phyloP scores from a whole-genome alignment of 2,888 invertebrate species.

The Ischnus inquisitorius region DNA sequence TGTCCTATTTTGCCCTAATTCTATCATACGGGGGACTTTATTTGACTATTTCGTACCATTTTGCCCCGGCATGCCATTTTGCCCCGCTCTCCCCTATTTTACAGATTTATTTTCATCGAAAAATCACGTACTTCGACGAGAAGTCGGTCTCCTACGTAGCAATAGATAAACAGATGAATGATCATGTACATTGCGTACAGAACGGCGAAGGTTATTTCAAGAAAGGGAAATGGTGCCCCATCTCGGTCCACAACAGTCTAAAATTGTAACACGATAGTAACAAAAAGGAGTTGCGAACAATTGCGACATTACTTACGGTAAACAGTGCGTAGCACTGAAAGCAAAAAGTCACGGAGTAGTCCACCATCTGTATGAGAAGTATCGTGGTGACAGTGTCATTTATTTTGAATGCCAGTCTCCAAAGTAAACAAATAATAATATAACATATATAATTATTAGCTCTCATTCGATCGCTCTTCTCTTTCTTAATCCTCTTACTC shows the following conservation, averaged over 20 bases:
- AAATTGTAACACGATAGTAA: neutral
- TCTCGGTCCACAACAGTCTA: slow-evolving; percentile 54
- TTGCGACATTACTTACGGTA: slow-evolving; percentile 64
- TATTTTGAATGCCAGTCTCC: slow-evolving; percentile 48
- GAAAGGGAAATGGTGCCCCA: slow-evolving; percentile 45
- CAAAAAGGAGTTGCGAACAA: slow-evolving; percentile 58
- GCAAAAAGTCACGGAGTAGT: slow-evolving; percentile 75
- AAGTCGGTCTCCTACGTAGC: slow-evolving; percentile 63
- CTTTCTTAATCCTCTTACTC: neutral
- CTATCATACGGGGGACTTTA: no score
- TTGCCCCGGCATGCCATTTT: no score
- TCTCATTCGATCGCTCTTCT: neutral
- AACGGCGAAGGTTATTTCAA: slow-evolving; percentile 57
- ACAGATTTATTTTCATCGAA: no score
- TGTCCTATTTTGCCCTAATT: no score
- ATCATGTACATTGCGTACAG: slow-evolving; percentile 21
- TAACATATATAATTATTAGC: neutral
- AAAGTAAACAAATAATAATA: slow-evolving; percentile 15
- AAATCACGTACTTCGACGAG: slow-evolving; percentile 30
- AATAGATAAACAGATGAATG: slow-evolving; percentile 62
- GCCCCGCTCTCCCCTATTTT: no score
- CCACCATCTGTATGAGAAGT: slow-evolving; percentile 74
- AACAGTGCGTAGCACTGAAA: slow-evolving; percentile 76
- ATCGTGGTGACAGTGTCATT: slow-evolving; percentile 73
- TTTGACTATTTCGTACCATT: no score